Evolutionary conservation across 2,888 invertebrate species (phyloP), one percentile per base, ranked within the genome.

Genomic region (Pedicia rivosa): DNA sequence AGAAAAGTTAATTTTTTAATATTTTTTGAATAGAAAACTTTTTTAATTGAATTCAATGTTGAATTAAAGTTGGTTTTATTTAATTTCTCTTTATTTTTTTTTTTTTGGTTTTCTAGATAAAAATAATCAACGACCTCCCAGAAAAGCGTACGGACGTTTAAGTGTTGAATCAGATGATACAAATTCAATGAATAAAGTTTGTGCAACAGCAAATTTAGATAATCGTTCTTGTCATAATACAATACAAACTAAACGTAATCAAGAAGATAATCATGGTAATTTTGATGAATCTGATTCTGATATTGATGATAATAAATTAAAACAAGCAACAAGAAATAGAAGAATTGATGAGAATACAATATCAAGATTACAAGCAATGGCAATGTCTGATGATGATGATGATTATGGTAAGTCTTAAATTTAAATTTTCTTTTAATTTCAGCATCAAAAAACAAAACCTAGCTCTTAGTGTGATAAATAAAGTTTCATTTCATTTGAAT

Each of bases 81-180:
- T 17, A 14, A 30, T 29, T 24, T 27, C n/a, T 43, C 26, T 17
- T 27, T 20, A 25, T 12, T 31, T 19, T 40, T 39, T 40, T 35
- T 37, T 43, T 42, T 44, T 48, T 48, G 16, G n/a, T n/a, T n/a
- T n/a, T n/a, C n/a, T 49, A 60, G 60, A 58, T 46, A 61, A 59
- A 52, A 58, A 56, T 40, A 58, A 55, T 22, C 60, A 61, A 44
- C 48, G 60, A 25, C 60, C 61, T 34, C 62, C 56, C 17, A 52
- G 60, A 25, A 61, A 60, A 44, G 59, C 57, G n/a, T 60, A 60
- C 39, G 60, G 60, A 3, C 50, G 60, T 15, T 50, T 60, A 12
- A 59, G 58, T 42, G 50, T 50, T 13, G 62, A 61, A 44, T 57
- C 61, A 12, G 60, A 60, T 44, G 53, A 54, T 49, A 17, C 17